phyloP scores from a whole-genome alignment of 2,113 vertebrate genomes.

The Cheirogaleus medius region DNA sequence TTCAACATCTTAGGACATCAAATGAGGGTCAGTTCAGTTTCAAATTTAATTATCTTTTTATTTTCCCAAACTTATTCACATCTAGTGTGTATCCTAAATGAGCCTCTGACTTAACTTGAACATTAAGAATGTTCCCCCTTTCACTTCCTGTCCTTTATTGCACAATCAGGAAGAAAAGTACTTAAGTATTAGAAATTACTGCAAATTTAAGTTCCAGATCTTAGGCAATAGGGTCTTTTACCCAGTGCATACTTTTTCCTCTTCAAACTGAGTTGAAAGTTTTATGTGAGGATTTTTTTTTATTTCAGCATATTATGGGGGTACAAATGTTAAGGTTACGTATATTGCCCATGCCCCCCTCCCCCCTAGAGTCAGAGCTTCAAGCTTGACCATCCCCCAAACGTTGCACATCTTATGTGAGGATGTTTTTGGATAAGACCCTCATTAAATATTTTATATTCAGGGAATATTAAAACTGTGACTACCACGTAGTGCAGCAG shows the following conservation, averaged over 20 bases:
- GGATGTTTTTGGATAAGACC: neutral
- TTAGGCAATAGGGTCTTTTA: conserved; percentile 48
- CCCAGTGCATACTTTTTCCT: neutral
- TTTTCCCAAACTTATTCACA: conserved; percentile 22
- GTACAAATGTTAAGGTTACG: too few species aligned
- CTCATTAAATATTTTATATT: conserved; percentile 25
- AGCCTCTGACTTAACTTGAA: conserved; percentile 43
- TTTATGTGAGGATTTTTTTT: conserved; percentile 26
- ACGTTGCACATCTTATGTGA: too few species aligned
- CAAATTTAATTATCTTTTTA: conserved; percentile 61
- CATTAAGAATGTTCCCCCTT: conserved; percentile 62
- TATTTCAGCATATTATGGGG: too few species aligned
- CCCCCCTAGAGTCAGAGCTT: too few species aligned
- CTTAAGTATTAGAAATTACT: conserved; percentile 59
- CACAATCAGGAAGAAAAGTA: conserved; percentile 60
- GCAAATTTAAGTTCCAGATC: conserved; percentile 54
- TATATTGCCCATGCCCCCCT: too few species aligned
- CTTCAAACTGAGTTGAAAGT: conserved; percentile 27
- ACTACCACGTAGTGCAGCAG: neutral
- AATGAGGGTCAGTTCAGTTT: neutral
- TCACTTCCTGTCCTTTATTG: conserved; percentile 64
- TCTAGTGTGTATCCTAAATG: neutral
- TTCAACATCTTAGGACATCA: conserved; percentile 26
- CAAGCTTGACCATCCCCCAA: too few species aligned
- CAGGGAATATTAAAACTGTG: conserved; percentile 31